Base-by-base conservation (phyloP, 2,113 vertebrate genomes). In the Catharus bicknelli region DNA sequence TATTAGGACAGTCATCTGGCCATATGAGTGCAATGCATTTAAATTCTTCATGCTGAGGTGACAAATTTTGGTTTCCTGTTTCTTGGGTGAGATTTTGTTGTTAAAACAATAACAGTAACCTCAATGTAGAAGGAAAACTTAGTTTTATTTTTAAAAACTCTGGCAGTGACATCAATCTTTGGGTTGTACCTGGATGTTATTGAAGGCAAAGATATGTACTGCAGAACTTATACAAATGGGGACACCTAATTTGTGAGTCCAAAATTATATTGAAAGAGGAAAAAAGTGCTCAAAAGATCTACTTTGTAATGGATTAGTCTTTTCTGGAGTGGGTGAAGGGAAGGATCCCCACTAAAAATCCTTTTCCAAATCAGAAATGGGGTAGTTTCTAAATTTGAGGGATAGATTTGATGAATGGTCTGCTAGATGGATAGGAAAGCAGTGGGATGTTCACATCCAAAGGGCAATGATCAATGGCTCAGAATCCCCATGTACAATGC, bases 191-290 rank as follows among this genome's bases (percentile, higher is more conserved):
- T 48, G 11, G 3, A 22, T 50, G 15, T 53, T 36, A 38, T 4
- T 69, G 20, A 45, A 36, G 32, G 36, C 25, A 38, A 58, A 40
- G 12, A 13, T 40, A 15, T 45, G 12, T 8, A 66, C 22, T 68
- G 11, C 15, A 59, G 17, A n/a, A n/a, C 7, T 55, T 54, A 8
- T 23, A 69, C 55, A 32, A 19, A 36, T 0, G 13, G 3, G 8
- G 10, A 26, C 12, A 57, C 15, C 18, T 82, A 66, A 82, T 82
- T 36, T 55, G 7, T 61, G 20, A 78, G 19, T 69, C 11, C 12
- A 74, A 69, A 59, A 51, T 59, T 1, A 34, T 20, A 61, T 15
- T 55, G 43, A 74, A 78, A 25, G 7, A 36, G 11, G 7, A 50
- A 50, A 75, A 62, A 73, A 40, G 1, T 15, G 7, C 13, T 69